phyloP scores from a whole-genome alignment of 2,797 vertebrate genomes.

The Fistularia commersonii region DNA sequence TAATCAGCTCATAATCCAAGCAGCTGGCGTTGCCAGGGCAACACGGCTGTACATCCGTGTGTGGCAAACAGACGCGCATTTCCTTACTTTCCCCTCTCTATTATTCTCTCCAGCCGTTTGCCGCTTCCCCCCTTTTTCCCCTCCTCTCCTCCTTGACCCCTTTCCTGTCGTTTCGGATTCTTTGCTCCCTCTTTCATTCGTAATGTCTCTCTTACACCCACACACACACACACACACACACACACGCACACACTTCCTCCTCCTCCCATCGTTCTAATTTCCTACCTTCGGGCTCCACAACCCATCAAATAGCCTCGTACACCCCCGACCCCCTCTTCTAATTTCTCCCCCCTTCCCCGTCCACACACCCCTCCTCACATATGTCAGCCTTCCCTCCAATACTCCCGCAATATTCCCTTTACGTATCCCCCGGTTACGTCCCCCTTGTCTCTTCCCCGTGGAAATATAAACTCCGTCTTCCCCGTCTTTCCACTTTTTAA shows the following conservation, averaged over 20 bases:
- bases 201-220: slow-evolving; percentile 20
- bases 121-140: slow-evolving; percentile 5
- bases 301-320: too few species aligned
- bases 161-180: slow-evolving; percentile 36
- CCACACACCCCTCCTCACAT: too few species aligned
- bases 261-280: too few species aligned
- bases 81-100: slow-evolving; percentile 33
- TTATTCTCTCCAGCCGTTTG: slow-evolving; percentile 24
- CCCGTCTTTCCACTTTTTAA: slow-evolving; percentile 17
- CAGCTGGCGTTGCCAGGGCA: slow-evolving; percentile 66
- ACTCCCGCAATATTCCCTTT: too few species aligned
- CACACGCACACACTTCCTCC: too few species aligned
- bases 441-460: too few species aligned
- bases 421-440: too few species aligned
- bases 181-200: slow-evolving; percentile 13
- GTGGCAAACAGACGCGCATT: slow-evolving; percentile 54
- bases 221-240: slow-evolving; percentile 1
- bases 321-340: too few species aligned
- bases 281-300: too few species aligned
- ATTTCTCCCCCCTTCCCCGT: too few species aligned
- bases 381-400: too few species aligned
- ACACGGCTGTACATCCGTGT: slow-evolving; percentile 66
- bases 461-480: too few species aligned
- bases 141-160: slow-evolving; percentile 3
- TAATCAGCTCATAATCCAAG: slow-evolving; percentile 73